A percentile compares a stretch with the other conserved stretches of the same genome.
These are phyloP conservation scores for Oegoconia quadripuncta DNA, from an alignment of 2,888 invertebrate genomes.

Conservation along the genomic window DNA sequence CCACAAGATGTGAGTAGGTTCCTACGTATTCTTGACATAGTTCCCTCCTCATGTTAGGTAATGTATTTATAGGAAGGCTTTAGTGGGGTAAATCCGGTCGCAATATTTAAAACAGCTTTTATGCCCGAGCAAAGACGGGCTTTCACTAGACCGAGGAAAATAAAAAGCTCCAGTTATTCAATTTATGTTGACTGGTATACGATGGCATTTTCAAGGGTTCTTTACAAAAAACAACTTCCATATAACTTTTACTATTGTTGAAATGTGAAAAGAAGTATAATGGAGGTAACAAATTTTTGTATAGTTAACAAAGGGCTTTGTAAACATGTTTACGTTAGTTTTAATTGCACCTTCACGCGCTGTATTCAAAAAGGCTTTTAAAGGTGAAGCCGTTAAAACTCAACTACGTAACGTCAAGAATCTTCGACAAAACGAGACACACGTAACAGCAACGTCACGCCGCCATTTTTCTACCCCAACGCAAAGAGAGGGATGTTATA, in stretches of 20 bases:
- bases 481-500: no score
- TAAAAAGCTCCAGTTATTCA: constrained; percentile 55
- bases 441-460: no score
- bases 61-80: constrained; percentile 56
- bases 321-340: no score
- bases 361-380: no score
- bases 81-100: constrained; percentile 58
- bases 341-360: no score
- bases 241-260: neutral
- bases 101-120: constrained; percentile 72
- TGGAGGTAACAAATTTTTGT: neutral
- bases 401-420: no score
- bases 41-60: constrained; percentile 10
- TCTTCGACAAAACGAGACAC: no score
- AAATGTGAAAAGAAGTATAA: neutral
- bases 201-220: constrained; percentile 34
- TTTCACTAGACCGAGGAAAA: constrained; percentile 55
- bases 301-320: neutral
- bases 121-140: constrained; percentile 53
- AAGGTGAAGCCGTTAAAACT: no score
- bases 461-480: no score
- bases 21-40: constrained; percentile 4
- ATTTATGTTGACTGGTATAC: constrained; percentile 37
- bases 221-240: constrained; percentile 10
- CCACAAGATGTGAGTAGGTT: neutral